Evolutionary conservation across 2,888 invertebrate genomes (phyloP).

Genomic region (Drosophila paramelanica): DNA sequence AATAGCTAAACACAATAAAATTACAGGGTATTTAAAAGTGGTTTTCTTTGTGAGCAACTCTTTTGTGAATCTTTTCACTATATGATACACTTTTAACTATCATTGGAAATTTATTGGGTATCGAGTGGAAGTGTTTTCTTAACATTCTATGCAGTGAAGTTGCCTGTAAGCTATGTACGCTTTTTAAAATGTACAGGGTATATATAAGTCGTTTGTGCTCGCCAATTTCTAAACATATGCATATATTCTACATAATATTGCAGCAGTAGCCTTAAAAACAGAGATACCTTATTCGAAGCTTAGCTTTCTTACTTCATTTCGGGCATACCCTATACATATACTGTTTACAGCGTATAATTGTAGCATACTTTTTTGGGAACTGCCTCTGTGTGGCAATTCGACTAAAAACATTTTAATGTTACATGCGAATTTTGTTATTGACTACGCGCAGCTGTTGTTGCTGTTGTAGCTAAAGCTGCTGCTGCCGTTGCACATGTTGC

Average conservation of each 20-base stretch:
- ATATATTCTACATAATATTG: background rate
- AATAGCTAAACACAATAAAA: background rate
- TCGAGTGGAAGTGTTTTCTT: background rate
- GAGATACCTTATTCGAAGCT: too few relatives aligned
- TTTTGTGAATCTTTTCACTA: background rate
- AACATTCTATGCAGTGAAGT: background rate
- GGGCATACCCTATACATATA: background rate
- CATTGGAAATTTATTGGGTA: background rate
- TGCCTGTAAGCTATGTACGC: background rate
- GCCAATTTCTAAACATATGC: too few relatives aligned
- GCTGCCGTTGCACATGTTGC: constrained; percentile 11
- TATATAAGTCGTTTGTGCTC: background rate
- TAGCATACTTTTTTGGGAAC: constrained; percentile 8
- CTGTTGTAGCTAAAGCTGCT: constrained; percentile 11
- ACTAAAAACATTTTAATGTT: constrained; percentile 29
- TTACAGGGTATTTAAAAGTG: background rate
- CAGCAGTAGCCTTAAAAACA: background rate
- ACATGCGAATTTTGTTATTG: constrained; percentile 30
- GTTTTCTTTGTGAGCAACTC: background rate
- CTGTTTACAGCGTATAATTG: constrained; percentile 15
- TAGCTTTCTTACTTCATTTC: background rate
- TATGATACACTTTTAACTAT: background rate
- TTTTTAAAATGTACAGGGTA: background rate
- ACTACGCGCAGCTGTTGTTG: constrained; percentile 31
- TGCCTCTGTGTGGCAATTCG: constrained; percentile 10